Evolutionary conservation across 2,113 vertebrate genomes (phyloP), one percentile per base, ranked within the genome.

Genomic region (Daboia siamensis): DNA sequence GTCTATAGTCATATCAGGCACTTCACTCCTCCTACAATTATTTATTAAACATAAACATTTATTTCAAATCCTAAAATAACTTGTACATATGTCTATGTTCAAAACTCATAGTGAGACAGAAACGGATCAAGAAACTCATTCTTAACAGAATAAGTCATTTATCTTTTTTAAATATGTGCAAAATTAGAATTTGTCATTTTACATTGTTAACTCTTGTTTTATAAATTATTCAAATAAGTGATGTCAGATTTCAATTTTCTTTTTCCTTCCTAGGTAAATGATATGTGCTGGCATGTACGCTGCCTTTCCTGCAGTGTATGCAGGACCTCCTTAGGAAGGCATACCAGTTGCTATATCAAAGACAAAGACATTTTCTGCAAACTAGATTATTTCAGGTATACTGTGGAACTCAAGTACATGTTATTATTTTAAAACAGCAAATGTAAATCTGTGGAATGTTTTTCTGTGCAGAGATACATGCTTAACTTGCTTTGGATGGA

Each of bases 351-450:
- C 92, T 99, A 99, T 94, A 99, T 99, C 96, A 99, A 99, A 98
- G 99, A 99, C 74, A 99, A 99, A 95, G 99, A 99, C 96, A 98
- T 99, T 94, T 99, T 99, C 97, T 99, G 99, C 97, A 99, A 99
- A 97, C 98, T 99, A 86, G 99, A 99, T 97, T 99, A 99, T 97
- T 99, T 99, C 97, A 98, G 99, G 99, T 99, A 98, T 48, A 57
- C 54, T 3, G 8, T 39, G 29, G 51, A 74, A 46, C 52, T 48
- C 24, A 84, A 88, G 74, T 90, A 57, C 87, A 90, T 89, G 24
- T 64, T 69, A 24, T 88, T 46, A 61, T n/a, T 23, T 54, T 48
- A n/a, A 24, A 24, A 48, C 56, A 13, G 3, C 9, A 29, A 26
- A 51, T 29, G 29, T 9, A 8, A 29, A 64, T 51, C 33, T 52